Conservation (phyloP, 2,113 vertebrate species). For the Climacteris rufus region DNA sequence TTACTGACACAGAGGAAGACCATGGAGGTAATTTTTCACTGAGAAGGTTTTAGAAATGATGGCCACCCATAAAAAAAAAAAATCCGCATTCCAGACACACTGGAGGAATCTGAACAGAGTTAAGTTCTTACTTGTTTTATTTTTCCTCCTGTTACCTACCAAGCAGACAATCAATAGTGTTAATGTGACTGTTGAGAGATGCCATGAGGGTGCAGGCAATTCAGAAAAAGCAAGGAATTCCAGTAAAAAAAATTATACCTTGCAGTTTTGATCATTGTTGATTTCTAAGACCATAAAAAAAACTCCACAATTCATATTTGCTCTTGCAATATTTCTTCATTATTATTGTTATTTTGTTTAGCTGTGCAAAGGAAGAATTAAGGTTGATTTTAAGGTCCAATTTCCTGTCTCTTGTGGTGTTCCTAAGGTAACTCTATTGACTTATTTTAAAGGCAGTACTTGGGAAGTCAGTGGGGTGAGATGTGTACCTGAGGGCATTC, state of each 20-base stretch:
- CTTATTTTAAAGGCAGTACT: background rate
- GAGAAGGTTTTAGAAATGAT: background rate
- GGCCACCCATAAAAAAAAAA: background rate
- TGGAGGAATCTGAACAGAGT: background rate
- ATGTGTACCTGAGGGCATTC: background rate
- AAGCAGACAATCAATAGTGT: background rate
- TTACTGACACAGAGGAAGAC: background rate
- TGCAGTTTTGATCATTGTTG: background rate
- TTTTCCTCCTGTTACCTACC: background rate
- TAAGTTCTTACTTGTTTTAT: background rate
- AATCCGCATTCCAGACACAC: background rate
- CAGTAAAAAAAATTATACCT: background rate
- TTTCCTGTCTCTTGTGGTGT: background rate
- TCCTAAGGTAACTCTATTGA: background rate
- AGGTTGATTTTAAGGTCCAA: background rate
- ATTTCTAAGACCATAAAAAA: background rate
- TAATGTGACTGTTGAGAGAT: background rate
- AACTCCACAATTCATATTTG: background rate
- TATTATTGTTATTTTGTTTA: background rate
- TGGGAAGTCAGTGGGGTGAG: background rate
- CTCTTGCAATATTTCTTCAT: background rate
- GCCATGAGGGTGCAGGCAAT: background rate
- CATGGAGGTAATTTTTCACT: background rate
- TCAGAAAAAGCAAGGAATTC: background rate
- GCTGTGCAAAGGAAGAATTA: background rate